Base-by-base conservation (phyloP, 2,113 vertebrate species). In the Paraplagusia blochii region DNA sequence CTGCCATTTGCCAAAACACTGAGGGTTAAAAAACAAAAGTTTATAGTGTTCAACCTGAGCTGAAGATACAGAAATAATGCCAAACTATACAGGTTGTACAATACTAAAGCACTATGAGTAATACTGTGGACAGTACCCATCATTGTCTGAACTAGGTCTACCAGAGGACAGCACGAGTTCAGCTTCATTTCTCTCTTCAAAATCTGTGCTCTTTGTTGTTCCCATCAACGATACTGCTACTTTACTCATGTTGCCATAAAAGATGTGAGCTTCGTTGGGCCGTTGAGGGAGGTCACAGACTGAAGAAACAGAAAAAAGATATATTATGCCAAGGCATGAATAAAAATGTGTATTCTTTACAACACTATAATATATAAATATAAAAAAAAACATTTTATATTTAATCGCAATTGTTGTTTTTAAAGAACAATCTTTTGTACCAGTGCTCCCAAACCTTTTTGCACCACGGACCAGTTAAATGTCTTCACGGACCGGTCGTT, bases 181-280 rank as follows among this genome's bases (percentile, higher is more conserved):
- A 18, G 16, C 39, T 40, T 67, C 69, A 58, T 80, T 75, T 11
- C 53, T 74, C 57, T 77, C 69, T 40, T 81, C 83, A 7, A 44
- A 74, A 38, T 69, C 76, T 1, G 68, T 38, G 12, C 58, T 58
- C 34, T 72, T 77, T 17, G 83, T 66, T 60, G 81, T 88, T 44
- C 93, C 93, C 18, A 93, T 51, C 53, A 95, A 79, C 9, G 88
- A 93, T 63, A 99, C 86, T 19, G 88, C 77, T 58, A 95, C 72
- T 69, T 92, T 96, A 42, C 69, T 91, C 91, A 97, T 90, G 63
- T 87, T 94, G 65, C 89, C 86, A 61, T 93, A 96, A 87, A 99
- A 99, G 43, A 94, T 86, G 50, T 89, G 90, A 39, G 93, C 83
- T 64, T 97, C 93, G 58, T 89, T 93, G 43, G 92, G 88, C 40